Evolutionary conservation across 1,140 invertebrate species (phyloP), one percentile per base, ranked within the genome.

Genomic region (Holcopasites calliopsidis): DNA sequence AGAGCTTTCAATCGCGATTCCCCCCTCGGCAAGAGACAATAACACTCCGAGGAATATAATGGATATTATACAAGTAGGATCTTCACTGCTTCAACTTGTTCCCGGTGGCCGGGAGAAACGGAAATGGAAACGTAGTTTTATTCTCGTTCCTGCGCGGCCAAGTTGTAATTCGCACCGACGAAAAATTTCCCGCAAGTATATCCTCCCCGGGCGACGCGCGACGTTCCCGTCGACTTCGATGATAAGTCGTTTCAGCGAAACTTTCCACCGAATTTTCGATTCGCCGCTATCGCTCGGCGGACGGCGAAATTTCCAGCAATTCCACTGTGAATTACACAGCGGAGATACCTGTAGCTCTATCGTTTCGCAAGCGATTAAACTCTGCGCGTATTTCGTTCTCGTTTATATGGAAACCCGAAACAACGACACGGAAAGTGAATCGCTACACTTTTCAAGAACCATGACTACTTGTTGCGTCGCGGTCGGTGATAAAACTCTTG

Each of bases 81-180:
- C 23, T 21, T 3, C 28, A 31, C 4, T 13, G 55, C 55, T 21
- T 21, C 21, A n/a, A 44, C 52, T 33, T 10, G 33, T 21, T 58
- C 21, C 11, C 28, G 31, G 31, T 16, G 42, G 7, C 16, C 1
- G 13, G 7, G 16, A 18, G 23, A 61, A 42, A 7, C 8, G 10
- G 49, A n/a, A n/a, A n/a, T n/a, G n/a, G 50, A 35, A 58, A 74
- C 42, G 8, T 52, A 69, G 40, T 64, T 71, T 79, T 66, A 60
- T 61, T 66, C 69, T 70, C 47, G 52, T 65, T 66, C 66, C 76
- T 65, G 42, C 52, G 65, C 62, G 75, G 75, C 31, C 77, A 71
- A 76, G 49, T 58, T 61, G 47, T 35, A 58, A 81, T 65, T 54
- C 60, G 31, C 11, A 16, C 3, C 35, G 42, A 50, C 55, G 73